A percentile compares a stretch with the other conserved stretches of the same genome.
Conservation (phyloP, 2,888 invertebrate species). For the Phanerotoma sp. region DNA sequence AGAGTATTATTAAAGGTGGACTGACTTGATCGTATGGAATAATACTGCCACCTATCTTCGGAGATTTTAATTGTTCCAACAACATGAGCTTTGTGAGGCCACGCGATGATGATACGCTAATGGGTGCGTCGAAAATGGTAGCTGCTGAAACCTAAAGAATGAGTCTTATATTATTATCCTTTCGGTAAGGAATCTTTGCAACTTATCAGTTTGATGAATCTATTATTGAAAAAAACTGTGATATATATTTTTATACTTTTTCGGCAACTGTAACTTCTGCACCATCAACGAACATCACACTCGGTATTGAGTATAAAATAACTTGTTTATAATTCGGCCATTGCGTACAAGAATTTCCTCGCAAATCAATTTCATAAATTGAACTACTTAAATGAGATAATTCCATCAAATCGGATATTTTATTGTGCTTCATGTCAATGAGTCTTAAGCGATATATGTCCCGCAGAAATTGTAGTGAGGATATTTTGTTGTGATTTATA, state of each 20-base stretch:
- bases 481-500: constrained; percentile 61
- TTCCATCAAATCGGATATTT: constrained; percentile 52
- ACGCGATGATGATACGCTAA: constrained; percentile 44
- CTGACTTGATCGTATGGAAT: constrained; percentile 50
- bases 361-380: constrained; percentile 50
- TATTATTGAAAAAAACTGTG: too few relatives aligned
- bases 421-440: constrained; percentile 51
- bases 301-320: constrained; percentile 50
- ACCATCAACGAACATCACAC: constrained; percentile 52
- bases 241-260: constrained; percentile 38
- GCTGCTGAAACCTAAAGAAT: constrained; percentile 50
- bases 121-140: constrained; percentile 44
- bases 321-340: constrained; percentile 52
- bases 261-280: constrained; percentile 45
- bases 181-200: too few relatives aligned
- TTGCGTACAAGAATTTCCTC: constrained; percentile 50
- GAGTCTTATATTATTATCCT: too few relatives aligned
- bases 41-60: constrained; percentile 48
- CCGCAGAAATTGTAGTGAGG: constrained; percentile 58
- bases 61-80: constrained; percentile 50
- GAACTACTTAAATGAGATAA: constrained; percentile 48
- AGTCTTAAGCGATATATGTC: constrained; percentile 46
- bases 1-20: constrained; percentile 55
- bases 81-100: constrained; percentile 47
- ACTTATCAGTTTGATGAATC: too few relatives aligned